Percentiles rank a stretch among this genome's conserved stretches.
Evolutionary conservation across 92 coral and sea anemone species (phyloP).

Genomic region (Phenganax subtilis): DNA sequence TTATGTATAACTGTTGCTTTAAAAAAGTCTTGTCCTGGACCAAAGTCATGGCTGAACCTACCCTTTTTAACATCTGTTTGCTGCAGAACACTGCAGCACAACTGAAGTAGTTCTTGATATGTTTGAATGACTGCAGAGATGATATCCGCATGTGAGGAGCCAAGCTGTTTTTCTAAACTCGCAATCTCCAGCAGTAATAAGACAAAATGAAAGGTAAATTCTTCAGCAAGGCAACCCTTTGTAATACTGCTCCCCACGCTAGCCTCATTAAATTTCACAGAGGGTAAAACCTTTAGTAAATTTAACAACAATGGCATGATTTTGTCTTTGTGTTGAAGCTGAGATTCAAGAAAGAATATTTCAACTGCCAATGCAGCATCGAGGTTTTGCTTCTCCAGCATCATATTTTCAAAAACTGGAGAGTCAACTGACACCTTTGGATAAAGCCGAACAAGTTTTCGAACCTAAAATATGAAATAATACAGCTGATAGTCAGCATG

Average conservation of each 20-base stretch:
- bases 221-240: slow-evolving; percentile 76
- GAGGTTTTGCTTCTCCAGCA: slow-evolving; percentile 72
- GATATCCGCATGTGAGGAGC: slow-evolving; percentile 46
- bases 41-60: slow-evolving; percentile 2
- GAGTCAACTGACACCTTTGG: slow-evolving; percentile 64
- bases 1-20: too few species aligned
- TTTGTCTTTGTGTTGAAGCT: slow-evolving; percentile 72
- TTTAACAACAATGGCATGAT: slow-evolving; percentile 83
- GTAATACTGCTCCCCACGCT: slow-evolving; percentile 46
- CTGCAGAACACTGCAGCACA: slow-evolving; percentile 59
- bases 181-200: slow-evolving; percentile 74
- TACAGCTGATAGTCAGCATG: neutral
- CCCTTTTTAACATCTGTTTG: slow-evolving; percentile 72
- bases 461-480: slow-evolving; percentile 51
- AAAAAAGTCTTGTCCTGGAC: too few species aligned
- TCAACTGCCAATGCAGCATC: slow-evolving; percentile 88
- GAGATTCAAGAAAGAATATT: slow-evolving; percentile 68
- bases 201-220: slow-evolving; percentile 82
- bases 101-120: slow-evolving; percentile 61
- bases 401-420: slow-evolving; percentile 46
- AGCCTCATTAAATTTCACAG: slow-evolving; percentile 73
- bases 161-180: slow-evolving; percentile 51
- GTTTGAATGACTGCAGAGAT: slow-evolving; percentile 57
- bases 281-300: slow-evolving; percentile 69
- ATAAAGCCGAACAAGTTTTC: slow-evolving; percentile 76